These are phyloP conservation scores for Cheirogaleus medius DNA, from an alignment of 2,113 vertebrate species.

Conservation along the genomic window DNA sequence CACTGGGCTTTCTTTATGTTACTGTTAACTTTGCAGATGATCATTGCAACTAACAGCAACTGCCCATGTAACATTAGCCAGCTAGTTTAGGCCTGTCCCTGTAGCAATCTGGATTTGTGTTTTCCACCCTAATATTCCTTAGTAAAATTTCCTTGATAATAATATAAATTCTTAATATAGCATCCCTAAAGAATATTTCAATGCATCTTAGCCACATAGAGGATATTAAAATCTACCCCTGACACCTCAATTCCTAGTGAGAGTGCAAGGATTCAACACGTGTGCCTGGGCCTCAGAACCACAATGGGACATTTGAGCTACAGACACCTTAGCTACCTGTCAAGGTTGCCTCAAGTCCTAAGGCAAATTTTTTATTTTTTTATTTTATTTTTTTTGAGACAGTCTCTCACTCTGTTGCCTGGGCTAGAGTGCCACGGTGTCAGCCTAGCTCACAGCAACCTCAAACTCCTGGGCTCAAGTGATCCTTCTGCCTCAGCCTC, in stretches of 20 bases:
- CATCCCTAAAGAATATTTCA: not conserved
- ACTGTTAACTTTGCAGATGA: not conserved
- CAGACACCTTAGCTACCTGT: not conserved
- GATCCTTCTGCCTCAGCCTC: too few relatives aligned
- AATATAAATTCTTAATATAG: not conserved
- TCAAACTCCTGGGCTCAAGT: too few relatives aligned
- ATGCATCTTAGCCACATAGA: not conserved
- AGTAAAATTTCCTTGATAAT: not conserved
- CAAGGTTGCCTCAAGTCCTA: not conserved
- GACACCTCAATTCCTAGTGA: not conserved
- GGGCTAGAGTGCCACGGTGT: too few relatives aligned
- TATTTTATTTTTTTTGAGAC: too few relatives aligned
- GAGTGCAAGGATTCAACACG: too few relatives aligned
- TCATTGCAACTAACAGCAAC: not conserved
- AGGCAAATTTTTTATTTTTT: too few relatives aligned
- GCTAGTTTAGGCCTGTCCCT: not conserved
- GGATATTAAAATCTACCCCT: not conserved
- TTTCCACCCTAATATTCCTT: not conserved
- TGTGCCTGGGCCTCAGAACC: not conserved
- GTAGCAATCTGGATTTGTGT: not conserved
- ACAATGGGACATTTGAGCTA: not conserved
- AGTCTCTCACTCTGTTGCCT: too few relatives aligned
- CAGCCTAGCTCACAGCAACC: too few relatives aligned
- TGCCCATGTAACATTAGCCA: too few relatives aligned
- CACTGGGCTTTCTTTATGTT: not conserved